A percentile compares a stretch with the other conserved stretches of the same genome.
Evolutionary conservation across 2,888 invertebrate species (phyloP).

Genomic region (Elmis aenea): DNA sequence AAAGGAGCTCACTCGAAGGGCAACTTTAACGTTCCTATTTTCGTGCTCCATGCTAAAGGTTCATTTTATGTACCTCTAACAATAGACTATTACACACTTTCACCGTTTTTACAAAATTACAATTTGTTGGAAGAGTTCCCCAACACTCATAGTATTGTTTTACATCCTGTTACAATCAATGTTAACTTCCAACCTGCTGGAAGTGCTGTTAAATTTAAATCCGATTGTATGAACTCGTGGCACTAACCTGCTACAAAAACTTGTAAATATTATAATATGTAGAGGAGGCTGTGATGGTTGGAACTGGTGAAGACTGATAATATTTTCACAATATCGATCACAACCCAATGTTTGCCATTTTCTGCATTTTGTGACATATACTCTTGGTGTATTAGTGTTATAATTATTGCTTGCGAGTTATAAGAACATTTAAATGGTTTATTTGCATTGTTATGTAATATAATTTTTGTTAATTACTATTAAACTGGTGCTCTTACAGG

Average conservation of each 20-base stretch:
- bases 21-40: constrained; percentile 71
- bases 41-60: constrained; percentile 85
- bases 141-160: constrained; percentile 54
- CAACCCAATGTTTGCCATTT: too few relatives aligned
- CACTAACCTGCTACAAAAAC: constrained; percentile 7
- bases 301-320: too few relatives aligned
- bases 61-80: constrained; percentile 84
- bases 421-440: too few relatives aligned
- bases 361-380: too few relatives aligned
- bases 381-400: too few relatives aligned
- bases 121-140: constrained; percentile 54
- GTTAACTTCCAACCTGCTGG: constrained; percentile 62
- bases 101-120: constrained; percentile 62
- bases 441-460: too few relatives aligned
- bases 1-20: background rate
- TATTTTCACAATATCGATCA: too few relatives aligned
- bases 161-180: constrained; percentile 86
- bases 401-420: too few relatives aligned
- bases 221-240: constrained; percentile 8
- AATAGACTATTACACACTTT: constrained; percentile 67
- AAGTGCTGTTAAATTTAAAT: constrained; percentile 10
- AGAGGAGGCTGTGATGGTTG: constrained; percentile 16
- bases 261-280: background rate
- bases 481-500: too few relatives aligned
- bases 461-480: too few relatives aligned